Evolutionary conservation across 2,797 vertebrate species (phyloP).

Genomic region (Centropyge bicolor): DNA sequence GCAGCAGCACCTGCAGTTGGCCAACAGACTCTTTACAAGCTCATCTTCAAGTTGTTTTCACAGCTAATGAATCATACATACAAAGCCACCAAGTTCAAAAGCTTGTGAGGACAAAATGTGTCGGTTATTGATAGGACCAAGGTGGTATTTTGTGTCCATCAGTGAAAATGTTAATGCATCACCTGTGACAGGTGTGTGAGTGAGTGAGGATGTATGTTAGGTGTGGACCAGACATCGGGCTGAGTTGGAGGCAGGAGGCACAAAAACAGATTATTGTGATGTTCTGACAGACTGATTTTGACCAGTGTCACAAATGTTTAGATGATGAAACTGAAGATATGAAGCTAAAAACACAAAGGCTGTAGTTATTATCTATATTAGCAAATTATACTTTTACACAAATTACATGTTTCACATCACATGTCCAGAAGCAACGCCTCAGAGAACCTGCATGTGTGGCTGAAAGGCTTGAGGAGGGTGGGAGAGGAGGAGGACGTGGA

Average conservation of each 20-base stretch:
- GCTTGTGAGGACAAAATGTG: no score
- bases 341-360: not conserved
- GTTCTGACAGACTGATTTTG: not conserved
- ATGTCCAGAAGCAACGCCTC: no score
- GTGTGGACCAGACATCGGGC: no score
- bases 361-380: not conserved
- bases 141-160: no score
- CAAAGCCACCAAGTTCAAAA: no score
- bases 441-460: conserved; percentile 86
- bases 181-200: no score
- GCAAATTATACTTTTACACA: not conserved
- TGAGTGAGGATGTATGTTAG: no score
- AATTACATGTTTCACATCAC: not conserved
- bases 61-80: no score
- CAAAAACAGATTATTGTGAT: not conserved
- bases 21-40: not conserved
- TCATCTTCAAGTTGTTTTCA: not conserved
- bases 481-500: conserved; percentile 90
- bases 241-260: no score
- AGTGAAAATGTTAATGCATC: no score
- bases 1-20: conserved; percentile 83
- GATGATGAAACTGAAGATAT: not conserved
- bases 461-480: conserved; percentile 91
- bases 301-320: not conserved
- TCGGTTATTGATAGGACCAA: no score